Base-by-base conservation (phyloP, 2,113 vertebrate genomes). In the Tychaedon coryphoeus region DNA sequence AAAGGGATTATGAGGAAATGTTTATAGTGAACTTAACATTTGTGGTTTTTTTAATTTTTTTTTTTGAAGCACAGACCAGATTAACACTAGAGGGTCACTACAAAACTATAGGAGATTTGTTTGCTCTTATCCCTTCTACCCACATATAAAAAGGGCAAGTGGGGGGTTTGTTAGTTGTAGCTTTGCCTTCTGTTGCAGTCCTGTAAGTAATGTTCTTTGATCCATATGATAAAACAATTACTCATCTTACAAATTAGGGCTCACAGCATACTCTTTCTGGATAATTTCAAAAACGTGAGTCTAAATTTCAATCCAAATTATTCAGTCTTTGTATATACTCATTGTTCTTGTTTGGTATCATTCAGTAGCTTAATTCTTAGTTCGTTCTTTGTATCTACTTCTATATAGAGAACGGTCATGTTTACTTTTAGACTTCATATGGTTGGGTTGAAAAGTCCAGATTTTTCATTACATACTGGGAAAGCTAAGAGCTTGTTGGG, bases 121-220 rank as follows among this genome's bases (percentile, higher is more conserved):
- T 70, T 16, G 5, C 22, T 95, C 42, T 82, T 75, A 29, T 61
- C 6, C 17, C 5, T 78, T 90, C 23, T 20, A 71, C 7, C 1
- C 3, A 11, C 12, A 3, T 69, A 43, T 12, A 31, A 20, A 58
- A 67, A 50, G 3, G 1, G 3, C 1, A 5, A 33, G 26, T 2
- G 5, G 26, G 4, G 2, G 4, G 2, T 9, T 43, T 84, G 4
- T 76, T 66, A 69, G 33, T 7, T 80, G 18, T 85, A n/a, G 3
- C 7, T 70, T 70, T 80, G 18, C 26, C 62, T 79, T 89, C 42
- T 53, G 6, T 69, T 90, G 23, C n/a, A 74, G 64, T 29, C 9
- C 16, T 84, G 5, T 36, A 66, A 88, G 70, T 61, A 45, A 38
- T 26, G 6, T 34, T 7, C 58, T 60, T 83, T 26, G 34, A 31